Conservation (phyloP, 2,113 vertebrate species). For the Mormoops blainvillei region DNA sequence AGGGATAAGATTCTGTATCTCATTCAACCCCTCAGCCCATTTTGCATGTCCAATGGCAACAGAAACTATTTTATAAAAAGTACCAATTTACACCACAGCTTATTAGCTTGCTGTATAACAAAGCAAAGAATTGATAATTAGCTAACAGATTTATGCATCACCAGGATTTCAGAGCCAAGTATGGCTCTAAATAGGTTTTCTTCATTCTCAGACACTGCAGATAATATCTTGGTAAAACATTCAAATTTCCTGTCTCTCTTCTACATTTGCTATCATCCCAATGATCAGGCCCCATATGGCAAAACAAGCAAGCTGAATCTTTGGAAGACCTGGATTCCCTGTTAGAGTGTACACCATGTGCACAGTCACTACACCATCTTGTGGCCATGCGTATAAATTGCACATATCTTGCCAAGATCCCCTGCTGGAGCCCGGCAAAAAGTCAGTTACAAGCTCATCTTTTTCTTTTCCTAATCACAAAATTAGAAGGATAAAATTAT, state of each 20-base stretch:
- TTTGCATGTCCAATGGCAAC: background rate
- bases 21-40: background rate
- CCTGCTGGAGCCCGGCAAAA: background rate
- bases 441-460: background rate
- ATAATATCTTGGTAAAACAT: conserved; percentile 48
- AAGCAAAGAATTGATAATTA: conserved; percentile 37
- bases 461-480: background rate
- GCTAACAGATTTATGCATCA: conserved; percentile 39
- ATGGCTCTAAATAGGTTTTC: conserved; percentile 47
- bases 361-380: conserved; percentile 42
- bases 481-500: background rate
- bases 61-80: background rate
- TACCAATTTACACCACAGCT: background rate
- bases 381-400: conserved; percentile 25
- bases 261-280: conserved; percentile 21
- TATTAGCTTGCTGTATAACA: conserved; percentile 21
- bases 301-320: conserved; percentile 14
- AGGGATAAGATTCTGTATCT: background rate
- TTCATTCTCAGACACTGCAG: conserved; percentile 49
- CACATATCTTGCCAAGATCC: background rate
- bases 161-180: conserved; percentile 27
- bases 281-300: background rate
- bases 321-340: background rate
- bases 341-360: background rate
- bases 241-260: conserved; percentile 25